These are phyloP conservation scores for Hyphantria cunea DNA, from an alignment of 1,140 invertebrate genomes.

Conservation along the genomic window DNA sequence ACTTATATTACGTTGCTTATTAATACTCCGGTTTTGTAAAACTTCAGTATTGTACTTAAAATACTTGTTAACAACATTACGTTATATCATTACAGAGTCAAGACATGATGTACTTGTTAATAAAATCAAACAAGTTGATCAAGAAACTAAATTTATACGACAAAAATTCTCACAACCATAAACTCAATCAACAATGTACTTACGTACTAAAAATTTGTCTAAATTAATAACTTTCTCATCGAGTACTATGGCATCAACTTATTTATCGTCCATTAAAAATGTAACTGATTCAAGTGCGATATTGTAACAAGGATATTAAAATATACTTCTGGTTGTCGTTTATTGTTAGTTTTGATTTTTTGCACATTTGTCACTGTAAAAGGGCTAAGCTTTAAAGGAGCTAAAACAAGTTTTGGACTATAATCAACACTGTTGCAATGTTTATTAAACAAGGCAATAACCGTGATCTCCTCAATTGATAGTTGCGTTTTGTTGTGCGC, in stretches of 20 bases:
- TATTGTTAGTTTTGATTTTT: conserved; percentile 65
- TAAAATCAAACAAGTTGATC: conserved; percentile 18
- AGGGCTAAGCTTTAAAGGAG: conserved; percentile 33
- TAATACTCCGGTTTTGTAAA: too few relatives aligned
- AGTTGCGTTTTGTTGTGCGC: conserved; percentile 37
- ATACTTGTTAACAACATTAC: too few relatives aligned
- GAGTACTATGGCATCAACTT: conserved; percentile 42
- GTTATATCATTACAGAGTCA: background rate
- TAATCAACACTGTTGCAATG: conserved; percentile 76
- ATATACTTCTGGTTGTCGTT: conserved; percentile 57
- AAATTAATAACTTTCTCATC: conserved; percentile 68
- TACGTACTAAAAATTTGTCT: conserved; percentile 43
- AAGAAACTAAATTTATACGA: conserved; percentile 24
- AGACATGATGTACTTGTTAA: conserved; percentile 2
- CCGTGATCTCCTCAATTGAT: conserved; percentile 49
- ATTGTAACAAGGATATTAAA: conserved; percentile 67
- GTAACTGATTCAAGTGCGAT: conserved; percentile 49
- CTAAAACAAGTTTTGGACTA: conserved; percentile 55
- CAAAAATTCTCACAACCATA: conserved; percentile 44
- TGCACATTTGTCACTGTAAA: conserved; percentile 53
- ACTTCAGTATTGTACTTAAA: too few relatives aligned
- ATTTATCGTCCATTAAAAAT: conserved; percentile 69
- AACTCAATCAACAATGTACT: conserved; percentile 26
- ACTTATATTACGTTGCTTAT: too few relatives aligned
- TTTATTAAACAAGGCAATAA: conserved; percentile 79